These are phyloP conservation scores for Pelodiscus sinensis DNA, from an alignment of 2,113 vertebrate species.

Conservation along the genomic window DNA sequence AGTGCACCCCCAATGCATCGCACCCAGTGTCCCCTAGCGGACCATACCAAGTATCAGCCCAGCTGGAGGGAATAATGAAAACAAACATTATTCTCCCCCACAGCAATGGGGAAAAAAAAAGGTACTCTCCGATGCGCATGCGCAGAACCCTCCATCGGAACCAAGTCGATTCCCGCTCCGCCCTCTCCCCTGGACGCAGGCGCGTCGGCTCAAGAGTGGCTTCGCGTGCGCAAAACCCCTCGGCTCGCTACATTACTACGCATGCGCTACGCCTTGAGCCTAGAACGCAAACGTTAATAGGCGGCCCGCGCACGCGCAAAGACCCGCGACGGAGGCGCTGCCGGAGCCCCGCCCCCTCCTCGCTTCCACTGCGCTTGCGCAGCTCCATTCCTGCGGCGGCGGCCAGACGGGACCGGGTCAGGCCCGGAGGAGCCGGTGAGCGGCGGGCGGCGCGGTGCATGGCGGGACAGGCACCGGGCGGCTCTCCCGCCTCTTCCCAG, in stretches of 20 bases:
- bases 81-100: neutral
- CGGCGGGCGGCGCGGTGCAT: neutral
- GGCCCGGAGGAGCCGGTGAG: slow-evolving; percentile 33
- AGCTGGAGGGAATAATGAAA: neutral
- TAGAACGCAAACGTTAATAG: neutral
- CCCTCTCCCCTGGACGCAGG: neutral
- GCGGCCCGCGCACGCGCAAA: neutral
- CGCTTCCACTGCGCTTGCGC: slow-evolving; percentile 3
- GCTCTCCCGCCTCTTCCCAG: neutral
- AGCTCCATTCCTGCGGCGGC: neutral
- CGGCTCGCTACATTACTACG: neutral
- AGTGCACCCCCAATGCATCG: neutral
- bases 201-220: neutral
- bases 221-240: neutral
- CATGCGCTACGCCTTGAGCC: neutral
- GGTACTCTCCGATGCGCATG: neutral
- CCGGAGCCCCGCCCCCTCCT: neutral
- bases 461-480: neutral
- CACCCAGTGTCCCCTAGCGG: neutral
- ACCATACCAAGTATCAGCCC: neutral
- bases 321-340: neutral
- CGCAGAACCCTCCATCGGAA: neutral
- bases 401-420: slow-evolving; percentile 22
- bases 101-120: too few species aligned
- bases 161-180: neutral